Base-by-base conservation (phyloP, 2,797 vertebrate genomes). In the Onychomys leucogaster region DNA sequence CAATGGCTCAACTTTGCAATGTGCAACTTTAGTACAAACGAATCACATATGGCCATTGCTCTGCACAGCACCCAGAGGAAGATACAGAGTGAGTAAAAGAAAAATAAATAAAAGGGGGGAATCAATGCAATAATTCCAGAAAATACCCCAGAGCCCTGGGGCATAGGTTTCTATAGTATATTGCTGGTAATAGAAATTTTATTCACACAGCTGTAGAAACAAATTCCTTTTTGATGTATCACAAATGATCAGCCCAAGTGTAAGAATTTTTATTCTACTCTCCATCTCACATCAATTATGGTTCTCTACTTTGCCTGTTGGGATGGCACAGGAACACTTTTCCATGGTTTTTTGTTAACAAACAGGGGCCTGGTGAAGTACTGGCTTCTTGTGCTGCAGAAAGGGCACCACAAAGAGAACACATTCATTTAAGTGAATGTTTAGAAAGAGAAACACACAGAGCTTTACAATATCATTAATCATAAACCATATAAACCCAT, bases 381-480 rank as follows among this genome's bases (percentile, higher is more conserved):
- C 27, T 92, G 89, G 46, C 75, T 95, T 89, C 57, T 76, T 96
- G 86, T 52, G 75, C 34, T 69, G 34, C 73, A 95, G 91, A 95
- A 95, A 95, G 32, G 43, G 29, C 41, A 77, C 34, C 27, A 29
- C 86, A 94, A 84, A 91, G 16, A 87, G 43, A 25, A 49, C 12
- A 63, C 0, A 10, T 67, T 80, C 41, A 61, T 90, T 87, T 87
- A 55, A 69, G 49, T 41, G 55, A 37, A 69, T 69, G n/a, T 78
- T 32, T 13, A 25, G 37, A 77, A 95, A 95, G 89, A 81, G 86
- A 96, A 96, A 81, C 37, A 55, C 77, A 32, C 4, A 2, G 55
- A 83, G 23, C 65, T 78, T 93, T 65, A 34, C 2, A 55, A 16
- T 49, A 3, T 43, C 82, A 55, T 83, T 87, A 61, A 84, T 84